Percentiles rank a stretch among this genome's conserved stretches.
phyloP scores from a whole-genome alignment of 2,113 vertebrate genomes.

The Melanocharis versteri region DNA sequence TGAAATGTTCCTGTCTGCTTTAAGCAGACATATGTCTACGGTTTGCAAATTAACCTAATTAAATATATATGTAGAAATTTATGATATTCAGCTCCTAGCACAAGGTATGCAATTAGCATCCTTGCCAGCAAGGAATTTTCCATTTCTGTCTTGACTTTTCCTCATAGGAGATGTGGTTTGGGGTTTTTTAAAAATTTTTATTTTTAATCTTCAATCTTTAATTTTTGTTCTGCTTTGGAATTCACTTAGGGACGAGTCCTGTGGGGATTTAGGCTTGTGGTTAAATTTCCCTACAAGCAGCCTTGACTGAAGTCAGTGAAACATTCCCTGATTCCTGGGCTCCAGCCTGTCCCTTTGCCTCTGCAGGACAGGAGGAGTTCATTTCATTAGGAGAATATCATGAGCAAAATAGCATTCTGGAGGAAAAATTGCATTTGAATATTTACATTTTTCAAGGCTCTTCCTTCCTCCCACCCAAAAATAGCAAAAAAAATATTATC shows the following conservation, averaged over 20 bases:
- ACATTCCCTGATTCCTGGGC: neutral
- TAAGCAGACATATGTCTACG: neutral
- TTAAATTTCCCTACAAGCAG: neutral
- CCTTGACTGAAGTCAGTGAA: neutral
- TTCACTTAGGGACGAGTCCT: neutral
- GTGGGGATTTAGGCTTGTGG: neutral
- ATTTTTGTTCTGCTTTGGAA: conserved; percentile 29
- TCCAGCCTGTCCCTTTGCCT: neutral
- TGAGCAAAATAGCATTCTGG: neutral
- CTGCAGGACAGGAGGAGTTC: neutral
- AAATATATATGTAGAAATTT: conserved; percentile 59
- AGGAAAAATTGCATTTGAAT: conserved; percentile 34
- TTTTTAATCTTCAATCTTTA: neutral
- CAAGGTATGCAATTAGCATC: conserved; percentile 26
- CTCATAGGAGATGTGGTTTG: neutral
- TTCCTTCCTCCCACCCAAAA: conserved; percentile 56
- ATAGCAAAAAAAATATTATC: conserved; percentile 21
- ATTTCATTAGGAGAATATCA: neutral
- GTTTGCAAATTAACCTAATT: conserved; percentile 64
- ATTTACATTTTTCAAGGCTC: conserved; percentile 57
- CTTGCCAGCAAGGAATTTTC: conserved; percentile 56
- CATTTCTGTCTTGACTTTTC: conserved; percentile 35
- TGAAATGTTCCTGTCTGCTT: conserved; percentile 37
- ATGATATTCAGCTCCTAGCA: conserved; percentile 18
- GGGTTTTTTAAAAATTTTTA: neutral